Conservation (phyloP, 2,797 vertebrate genomes). For the Lutjanus campechanus region DNA sequence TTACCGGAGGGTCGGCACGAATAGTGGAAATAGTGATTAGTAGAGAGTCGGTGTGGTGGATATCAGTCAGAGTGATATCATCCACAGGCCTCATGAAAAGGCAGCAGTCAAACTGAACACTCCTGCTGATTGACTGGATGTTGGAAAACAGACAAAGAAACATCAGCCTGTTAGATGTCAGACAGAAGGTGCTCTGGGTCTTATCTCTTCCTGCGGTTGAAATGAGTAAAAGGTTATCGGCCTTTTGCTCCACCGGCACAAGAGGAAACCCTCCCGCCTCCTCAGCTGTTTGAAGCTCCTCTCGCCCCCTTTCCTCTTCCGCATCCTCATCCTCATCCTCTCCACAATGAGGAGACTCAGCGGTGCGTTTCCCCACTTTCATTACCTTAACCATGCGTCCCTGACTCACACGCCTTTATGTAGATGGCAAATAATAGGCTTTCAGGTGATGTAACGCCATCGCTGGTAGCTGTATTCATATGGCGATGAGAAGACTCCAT, state of each 20-base stretch:
- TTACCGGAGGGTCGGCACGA: constrained; percentile 60
- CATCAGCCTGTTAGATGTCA: not conserved
- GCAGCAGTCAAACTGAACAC: not conserved
- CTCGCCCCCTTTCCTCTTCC: constrained; percentile 66
- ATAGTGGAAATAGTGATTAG: constrained; percentile 73
- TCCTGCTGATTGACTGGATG: not conserved
- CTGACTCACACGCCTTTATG: not conserved
- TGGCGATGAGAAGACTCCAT: not conserved
- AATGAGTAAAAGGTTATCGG: constrained; percentile 37
- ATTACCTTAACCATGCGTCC: constrained; percentile 13
- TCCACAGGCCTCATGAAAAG: constrained; percentile 20
- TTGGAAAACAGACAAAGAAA: not conserved
- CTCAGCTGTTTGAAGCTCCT: constrained; percentile 58
- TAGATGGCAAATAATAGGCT: not conserved
- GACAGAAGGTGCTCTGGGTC: constrained; percentile 24
- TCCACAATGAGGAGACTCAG: constrained; percentile 51
- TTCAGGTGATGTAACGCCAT: not conserved
- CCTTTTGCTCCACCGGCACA: constrained; percentile 21
- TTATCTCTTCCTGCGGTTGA: constrained; percentile 60
- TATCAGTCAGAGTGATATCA: constrained; percentile 51
- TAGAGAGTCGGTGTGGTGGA: constrained; percentile 36
- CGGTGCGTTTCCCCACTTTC: constrained; percentile 49
- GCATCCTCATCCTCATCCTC: constrained; percentile 66
- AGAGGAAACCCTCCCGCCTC: constrained; percentile 54
- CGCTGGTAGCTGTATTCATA: not conserved